Evolutionary conservation across 1,140 invertebrate species (phyloP), one percentile per base, ranked within the genome.

Genomic region (Bradysia coprophila): DNA sequence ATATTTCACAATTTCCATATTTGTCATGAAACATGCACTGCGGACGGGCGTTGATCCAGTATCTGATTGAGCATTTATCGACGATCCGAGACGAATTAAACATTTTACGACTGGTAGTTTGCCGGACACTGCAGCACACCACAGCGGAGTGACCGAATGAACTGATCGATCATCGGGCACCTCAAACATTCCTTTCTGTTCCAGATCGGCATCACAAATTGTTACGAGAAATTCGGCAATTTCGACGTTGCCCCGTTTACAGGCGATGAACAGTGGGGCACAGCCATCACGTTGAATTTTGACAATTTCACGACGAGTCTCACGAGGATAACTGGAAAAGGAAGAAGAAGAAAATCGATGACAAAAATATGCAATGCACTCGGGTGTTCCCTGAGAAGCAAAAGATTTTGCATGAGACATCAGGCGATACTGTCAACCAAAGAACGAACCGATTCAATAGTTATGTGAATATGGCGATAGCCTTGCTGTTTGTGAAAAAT

Each of bases 21-120:
- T 82, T 22, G 87, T 89, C 88, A 93, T 92, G 59, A 88, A 93
- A 60, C 90, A 93, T 1, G 88, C 88, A 41, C 81, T 87, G 45
- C 89, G 67, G 22, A 91, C 85, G 21, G 86, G 79, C 21, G 42
- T 38, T 6, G 38, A 39, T 4, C 38, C 85, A 21, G 80, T 78
- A 64, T 91, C 87, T 0, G 82, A 87, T n/a, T 77, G 71, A 19
- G 81, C 80, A 65, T 85, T 75, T 9, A 93, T 74, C 52, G 89
- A 68, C 33, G 88, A 89, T 36, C 84, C 84, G 53, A 85, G 71
- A 21, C 75, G 64, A 5, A 89, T 71, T 20, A 95, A 64, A 57
- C 75, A 77, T 51, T 78, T 75, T 16, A 93, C 75, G 42, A 90
- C 80, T 34, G 69, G 65, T 11, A 91, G 53, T 47, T 79, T 77